Conservation (phyloP, 1,140 invertebrate species). For the Leptopilina clavipes region DNA sequence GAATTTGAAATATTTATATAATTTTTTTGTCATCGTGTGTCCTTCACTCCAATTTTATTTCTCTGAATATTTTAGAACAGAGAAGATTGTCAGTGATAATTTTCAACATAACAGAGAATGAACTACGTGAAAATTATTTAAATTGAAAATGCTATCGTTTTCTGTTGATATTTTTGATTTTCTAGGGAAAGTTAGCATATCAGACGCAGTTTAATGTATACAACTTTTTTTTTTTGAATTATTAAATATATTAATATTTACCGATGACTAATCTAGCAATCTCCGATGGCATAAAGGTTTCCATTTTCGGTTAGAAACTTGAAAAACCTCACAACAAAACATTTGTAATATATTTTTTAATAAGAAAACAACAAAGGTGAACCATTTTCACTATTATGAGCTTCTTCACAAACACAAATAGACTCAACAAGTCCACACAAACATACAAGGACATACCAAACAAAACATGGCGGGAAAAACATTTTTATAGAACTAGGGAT, state of each 20-base stretch:
- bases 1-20: no score
- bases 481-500: not conserved
- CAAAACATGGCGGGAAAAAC: not conserved
- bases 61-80: no score
- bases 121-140: no score
- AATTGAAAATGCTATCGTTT: no score
- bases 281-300: constrained; percentile 70
- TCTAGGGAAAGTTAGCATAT: constrained; percentile 49
- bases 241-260: constrained; percentile 42
- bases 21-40: no score
- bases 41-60: no score
- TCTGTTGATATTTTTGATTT: constrained; percentile 39
- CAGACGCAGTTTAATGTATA: not conserved
- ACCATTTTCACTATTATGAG: not conserved
- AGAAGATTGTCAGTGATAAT: no score
- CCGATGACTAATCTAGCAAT: constrained; percentile 72
- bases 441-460: not conserved
- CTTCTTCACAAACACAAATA: not conserved
- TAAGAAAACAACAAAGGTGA: not conserved
- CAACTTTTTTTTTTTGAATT: not conserved
- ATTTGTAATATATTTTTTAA: not conserved
- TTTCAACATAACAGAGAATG: no score
- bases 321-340: not conserved
- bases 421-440: not conserved
- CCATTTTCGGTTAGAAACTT: constrained; percentile 57